These are phyloP conservation scores for Anhinga anhinga DNA, from an alignment of 2,113 vertebrate genomes.

Conservation along the genomic window DNA sequence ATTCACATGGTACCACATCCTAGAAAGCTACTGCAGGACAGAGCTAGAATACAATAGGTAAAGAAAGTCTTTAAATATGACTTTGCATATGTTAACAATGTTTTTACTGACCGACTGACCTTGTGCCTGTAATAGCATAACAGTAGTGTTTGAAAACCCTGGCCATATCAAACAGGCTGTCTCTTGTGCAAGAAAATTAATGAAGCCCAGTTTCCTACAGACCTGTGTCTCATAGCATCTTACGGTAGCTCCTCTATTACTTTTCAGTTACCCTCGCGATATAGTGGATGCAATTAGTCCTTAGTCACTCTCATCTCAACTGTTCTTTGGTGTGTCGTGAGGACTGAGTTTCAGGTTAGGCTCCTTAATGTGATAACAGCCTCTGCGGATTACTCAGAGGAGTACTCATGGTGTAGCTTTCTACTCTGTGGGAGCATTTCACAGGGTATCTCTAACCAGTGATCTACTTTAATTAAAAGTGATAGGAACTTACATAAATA, in stretches of 20 bases:
- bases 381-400: neutral
- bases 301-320: neutral
- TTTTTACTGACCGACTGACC: neutral
- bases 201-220: neutral
- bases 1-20: neutral
- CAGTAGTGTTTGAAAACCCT: neutral
- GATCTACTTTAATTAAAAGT: slow-evolving; percentile 38
- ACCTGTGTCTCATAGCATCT: neutral
- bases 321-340: neutral
- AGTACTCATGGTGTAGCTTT: neutral
- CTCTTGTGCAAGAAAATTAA: neutral
- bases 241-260: neutral
- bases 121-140: neutral
- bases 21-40: neutral
- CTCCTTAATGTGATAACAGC: neutral
- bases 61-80: neutral
- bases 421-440: neutral
- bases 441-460: neutral
- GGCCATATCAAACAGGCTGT: neutral
- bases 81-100: neutral
- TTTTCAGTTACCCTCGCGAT: neutral
- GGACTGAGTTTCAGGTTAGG: neutral
- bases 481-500: neutral
- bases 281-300: neutral
- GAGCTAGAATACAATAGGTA: neutral